phyloP scores from a whole-genome alignment of 2,888 invertebrate genomes.

The Elaeidobius kamerunicus region DNA sequence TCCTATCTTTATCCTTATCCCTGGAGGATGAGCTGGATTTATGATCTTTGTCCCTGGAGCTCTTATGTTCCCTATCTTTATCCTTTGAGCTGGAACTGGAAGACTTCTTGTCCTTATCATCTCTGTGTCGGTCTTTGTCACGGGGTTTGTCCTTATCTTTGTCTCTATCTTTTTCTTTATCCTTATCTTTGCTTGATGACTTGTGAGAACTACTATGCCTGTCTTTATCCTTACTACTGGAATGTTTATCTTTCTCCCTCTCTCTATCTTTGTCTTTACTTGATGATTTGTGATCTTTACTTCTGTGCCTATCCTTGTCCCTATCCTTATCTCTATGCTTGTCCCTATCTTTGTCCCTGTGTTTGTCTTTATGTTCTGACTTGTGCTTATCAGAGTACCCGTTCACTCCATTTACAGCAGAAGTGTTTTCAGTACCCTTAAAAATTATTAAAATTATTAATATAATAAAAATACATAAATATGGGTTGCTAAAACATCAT shows the following conservation, averaged over 20 bases:
- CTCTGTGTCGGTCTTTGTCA: slow-evolving; percentile 36
- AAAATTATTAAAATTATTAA: not conserved
- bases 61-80: slow-evolving; percentile 50
- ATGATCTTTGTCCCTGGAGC: slow-evolving; percentile 43
- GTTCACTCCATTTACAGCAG: slow-evolving; percentile 73
- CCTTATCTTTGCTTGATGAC: slow-evolving; percentile 47
- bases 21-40: slow-evolving; percentile 43
- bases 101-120: slow-evolving; percentile 41
- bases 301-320: slow-evolving; percentile 43
- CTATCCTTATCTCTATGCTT: slow-evolving; percentile 43
- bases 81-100: slow-evolving; percentile 42
- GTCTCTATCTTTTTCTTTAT: slow-evolving; percentile 48
- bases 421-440: slow-evolving; percentile 6
- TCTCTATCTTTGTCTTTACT: slow-evolving; percentile 50
- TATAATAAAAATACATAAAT: not conserved
- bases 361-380: slow-evolving; percentile 59
- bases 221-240: slow-evolving; percentile 44
- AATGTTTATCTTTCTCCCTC: slow-evolving; percentile 51
- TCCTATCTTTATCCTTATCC: slow-evolving; percentile 45
- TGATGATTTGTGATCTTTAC: slow-evolving; percentile 40
- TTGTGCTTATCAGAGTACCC: slow-evolving; percentile 63
- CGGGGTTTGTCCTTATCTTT: slow-evolving; percentile 41
- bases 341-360: slow-evolving; percentile 56
- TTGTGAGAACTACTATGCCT: slow-evolving; percentile 41
- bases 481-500: not conserved